These are phyloP conservation scores for Petromus typicus DNA, from an alignment of 2,113 vertebrate genomes.

Conservation along the genomic window DNA sequence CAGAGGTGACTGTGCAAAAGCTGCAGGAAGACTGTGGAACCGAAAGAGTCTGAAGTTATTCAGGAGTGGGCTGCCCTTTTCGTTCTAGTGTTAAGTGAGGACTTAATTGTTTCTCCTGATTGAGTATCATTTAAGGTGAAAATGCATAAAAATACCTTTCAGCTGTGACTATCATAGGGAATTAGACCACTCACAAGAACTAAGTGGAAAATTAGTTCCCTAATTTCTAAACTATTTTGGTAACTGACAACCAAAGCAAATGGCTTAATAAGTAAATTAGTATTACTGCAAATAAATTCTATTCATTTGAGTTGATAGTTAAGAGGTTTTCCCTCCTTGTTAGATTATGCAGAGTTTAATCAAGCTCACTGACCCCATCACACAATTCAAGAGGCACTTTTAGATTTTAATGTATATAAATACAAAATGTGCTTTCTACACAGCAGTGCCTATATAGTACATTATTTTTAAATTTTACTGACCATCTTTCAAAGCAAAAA, in stretches of 20 bases:
- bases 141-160: constrained; percentile 64
- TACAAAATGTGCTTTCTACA: constrained; percentile 61
- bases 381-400: constrained; percentile 57
- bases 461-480: constrained; percentile 43
- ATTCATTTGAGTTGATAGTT: constrained; percentile 31
- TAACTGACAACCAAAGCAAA: constrained; percentile 57
- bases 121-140: constrained; percentile 73
- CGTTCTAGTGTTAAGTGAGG: constrained; percentile 32
- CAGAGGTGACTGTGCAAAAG: not conserved
- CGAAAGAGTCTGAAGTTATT: constrained; percentile 26
- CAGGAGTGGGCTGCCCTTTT: not conserved
- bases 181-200: constrained; percentile 33
- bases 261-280: constrained; percentile 51
- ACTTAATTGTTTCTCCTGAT: constrained; percentile 70
- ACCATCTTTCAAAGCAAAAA: constrained; percentile 57
- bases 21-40: not conserved
- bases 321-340: constrained; percentile 58
- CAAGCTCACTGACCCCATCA: constrained; percentile 47
- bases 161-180: constrained; percentile 45
- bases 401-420: constrained; percentile 60
- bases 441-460: constrained; percentile 72
- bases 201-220: constrained; percentile 34
- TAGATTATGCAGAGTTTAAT: constrained; percentile 27
- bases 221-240: constrained; percentile 53
- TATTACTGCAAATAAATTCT: constrained; percentile 7